These are phyloP conservation scores for Steatocranus sp. DNA, from an alignment of 2,797 vertebrate species.

Conservation along the genomic window DNA sequence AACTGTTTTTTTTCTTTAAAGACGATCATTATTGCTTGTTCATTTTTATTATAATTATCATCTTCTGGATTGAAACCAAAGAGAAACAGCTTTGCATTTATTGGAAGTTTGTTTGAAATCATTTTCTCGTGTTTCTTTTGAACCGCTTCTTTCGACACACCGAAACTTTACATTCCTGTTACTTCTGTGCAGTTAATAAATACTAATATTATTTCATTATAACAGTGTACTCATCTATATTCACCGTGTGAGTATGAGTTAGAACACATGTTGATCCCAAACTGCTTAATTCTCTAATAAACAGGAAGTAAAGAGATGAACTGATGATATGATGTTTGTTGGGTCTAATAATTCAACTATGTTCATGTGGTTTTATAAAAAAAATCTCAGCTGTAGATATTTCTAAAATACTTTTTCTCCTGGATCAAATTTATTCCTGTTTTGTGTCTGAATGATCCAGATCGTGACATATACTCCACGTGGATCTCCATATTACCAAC, in stretches of 20 bases:
- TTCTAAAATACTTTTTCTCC: background rate
- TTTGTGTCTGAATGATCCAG: background rate
- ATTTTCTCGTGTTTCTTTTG: background rate
- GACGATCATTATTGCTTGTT: background rate
- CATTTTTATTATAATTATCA: background rate
- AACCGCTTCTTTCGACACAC: background rate
- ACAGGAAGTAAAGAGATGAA: background rate
- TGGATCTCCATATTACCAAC: background rate
- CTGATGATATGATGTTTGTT: background rate
- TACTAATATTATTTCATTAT: background rate
- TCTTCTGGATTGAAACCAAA: background rate
- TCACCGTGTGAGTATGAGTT: background rate
- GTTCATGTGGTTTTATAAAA: background rate
- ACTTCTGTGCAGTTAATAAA: background rate
- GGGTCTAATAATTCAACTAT: background rate
- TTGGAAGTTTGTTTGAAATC: background rate
- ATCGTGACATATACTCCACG: rapidly evolving
- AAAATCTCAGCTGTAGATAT: background rate
- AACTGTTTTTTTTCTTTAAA: rapidly evolving
- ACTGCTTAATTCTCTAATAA: background rate
- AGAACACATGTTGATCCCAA: background rate
- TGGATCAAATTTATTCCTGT: background rate
- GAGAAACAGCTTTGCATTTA: background rate
- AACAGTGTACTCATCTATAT: background rate
- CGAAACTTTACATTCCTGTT: background rate